phyloP scores from a whole-genome alignment of 2,797 vertebrate species.

The Carcharodon carcharias region DNA sequence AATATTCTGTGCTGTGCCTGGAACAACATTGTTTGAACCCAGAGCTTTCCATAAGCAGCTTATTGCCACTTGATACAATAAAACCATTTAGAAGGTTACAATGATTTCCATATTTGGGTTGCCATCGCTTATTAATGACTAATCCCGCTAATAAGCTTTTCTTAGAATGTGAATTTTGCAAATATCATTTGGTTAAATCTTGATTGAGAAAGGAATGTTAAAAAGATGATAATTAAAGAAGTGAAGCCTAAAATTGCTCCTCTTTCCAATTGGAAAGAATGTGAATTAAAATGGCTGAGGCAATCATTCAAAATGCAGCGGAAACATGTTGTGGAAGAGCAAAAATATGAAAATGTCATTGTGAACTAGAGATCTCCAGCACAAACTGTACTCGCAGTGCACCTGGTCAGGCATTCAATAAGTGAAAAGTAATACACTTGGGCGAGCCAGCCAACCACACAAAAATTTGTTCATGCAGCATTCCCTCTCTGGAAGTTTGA shows the following conservation, averaged over 20 bases:
- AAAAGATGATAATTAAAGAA: not conserved
- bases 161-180: not conserved
- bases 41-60: not conserved
- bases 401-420: slow-evolving; percentile 20
- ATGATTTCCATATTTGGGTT: not conserved
- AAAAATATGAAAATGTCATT: slow-evolving; percentile 21
- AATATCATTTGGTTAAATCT: not conserved
- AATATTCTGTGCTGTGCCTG: slow-evolving; percentile 17
- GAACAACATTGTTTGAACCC: not conserved
- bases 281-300: not conserved
- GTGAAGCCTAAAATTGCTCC: not conserved
- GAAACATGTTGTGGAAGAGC: not conserved
- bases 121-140: not conserved
- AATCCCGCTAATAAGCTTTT: not conserved
- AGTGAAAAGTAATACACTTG: not conserved
- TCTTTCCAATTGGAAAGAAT: not conserved
- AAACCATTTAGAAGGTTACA: slow-evolving; percentile 8
- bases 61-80: not conserved
- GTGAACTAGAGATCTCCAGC: slow-evolving; percentile 3
- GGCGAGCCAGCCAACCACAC: not conserved
- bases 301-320: not conserved
- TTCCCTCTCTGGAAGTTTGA: not conserved
- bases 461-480: not conserved
- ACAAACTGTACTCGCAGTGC: slow-evolving; percentile 19
- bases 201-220: not conserved